Base-by-base conservation (phyloP, 2,113 vertebrate species). In the Myocastor coypus region DNA sequence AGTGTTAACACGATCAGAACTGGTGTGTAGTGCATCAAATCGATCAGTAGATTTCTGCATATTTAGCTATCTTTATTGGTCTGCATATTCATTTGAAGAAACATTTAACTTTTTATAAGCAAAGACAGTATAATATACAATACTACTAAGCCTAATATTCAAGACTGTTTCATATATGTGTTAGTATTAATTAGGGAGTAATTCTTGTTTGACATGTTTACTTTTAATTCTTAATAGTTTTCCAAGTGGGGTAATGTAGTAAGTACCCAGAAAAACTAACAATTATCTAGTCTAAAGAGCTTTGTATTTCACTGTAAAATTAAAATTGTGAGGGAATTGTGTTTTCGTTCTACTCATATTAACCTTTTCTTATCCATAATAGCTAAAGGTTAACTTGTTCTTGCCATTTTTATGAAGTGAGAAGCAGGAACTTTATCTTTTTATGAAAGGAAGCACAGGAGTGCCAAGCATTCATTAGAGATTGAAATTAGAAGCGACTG, bases 341-440 rank as follows among this genome's bases (percentile, higher is more conserved):
- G 95, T 96, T 98, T 98, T 97, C n/a, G 81, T 94, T 97, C 95
- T 95, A 87, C 75, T 96, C 91, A 66, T 97, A 97, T 97, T 98
- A 98, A 97, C 97, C 97, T 97, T 97, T 98, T 97, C 97, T 96
- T 97, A 95, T 96, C 97, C 97, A 91, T 96, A 94, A 95, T 96
- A 97, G 95, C 97, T 96, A 96, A 96, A 97, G 97, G 96, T 98
- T 96, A 97, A 97, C 97, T 97, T 97, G 96, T 96, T 97, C 97
- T 97, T 98, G 93, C 96, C 85, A 94, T 96, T 97, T 98, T 97
- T 98, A 97, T 89, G 97, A 97, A 97, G 96, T 96, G 97, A 97
- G 97, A 98, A 97, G 97, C 97, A 97, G 97, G 97, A 98, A 98
- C 97, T 96, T 97, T 94, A 92, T 97, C 96, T 96, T 97, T 98